These are phyloP conservation scores for Drosophila atroscutellata DNA, from an alignment of 2,888 invertebrate species.

Conservation along the genomic window DNA sequence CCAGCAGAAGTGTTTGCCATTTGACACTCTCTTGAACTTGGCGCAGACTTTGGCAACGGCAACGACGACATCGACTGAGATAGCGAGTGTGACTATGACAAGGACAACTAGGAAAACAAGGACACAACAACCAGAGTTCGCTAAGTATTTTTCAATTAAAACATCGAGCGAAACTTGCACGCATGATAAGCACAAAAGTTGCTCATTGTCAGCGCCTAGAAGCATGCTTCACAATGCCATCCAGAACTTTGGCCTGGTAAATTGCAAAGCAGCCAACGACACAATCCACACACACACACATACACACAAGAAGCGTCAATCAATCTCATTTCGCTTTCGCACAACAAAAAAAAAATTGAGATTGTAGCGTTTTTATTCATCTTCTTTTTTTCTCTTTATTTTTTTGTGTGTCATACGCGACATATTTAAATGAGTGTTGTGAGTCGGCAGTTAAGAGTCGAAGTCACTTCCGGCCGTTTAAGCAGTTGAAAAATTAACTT, in stretches of 20 bases:
- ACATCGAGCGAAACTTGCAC: slow-evolving; percentile 71
- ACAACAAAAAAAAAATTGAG: slow-evolving; percentile 65
- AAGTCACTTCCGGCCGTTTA: slow-evolving; percentile 69
- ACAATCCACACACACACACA: not conserved
- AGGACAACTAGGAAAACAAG: slow-evolving; percentile 19
- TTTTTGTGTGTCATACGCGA: slow-evolving; percentile 43
- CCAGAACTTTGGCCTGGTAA: slow-evolving; percentile 50
- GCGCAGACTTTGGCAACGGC: slow-evolving; percentile 18
- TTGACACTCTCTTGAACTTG: slow-evolving; percentile 72
- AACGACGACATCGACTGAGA: slow-evolving; percentile 9
- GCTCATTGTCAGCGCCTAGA: slow-evolving; percentile 73
- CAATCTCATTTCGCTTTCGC: slow-evolving; percentile 67
- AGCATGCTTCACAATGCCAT: slow-evolving; percentile 55
- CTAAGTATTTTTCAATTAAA: slow-evolving; percentile 80
- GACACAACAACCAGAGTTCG: slow-evolving; percentile 47
- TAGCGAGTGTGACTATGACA: slow-evolving; percentile 15
- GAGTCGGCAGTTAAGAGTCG: slow-evolving; percentile 9
- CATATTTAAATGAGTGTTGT: slow-evolving; percentile 76
- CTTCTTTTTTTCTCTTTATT: not conserved
- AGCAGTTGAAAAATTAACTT: slow-evolving; percentile 80
- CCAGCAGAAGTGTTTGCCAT: slow-evolving; percentile 58
- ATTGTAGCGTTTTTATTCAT: slow-evolving; percentile 24
- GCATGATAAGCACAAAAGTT: slow-evolving; percentile 76
- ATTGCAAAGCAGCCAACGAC: slow-evolving; percentile 23
- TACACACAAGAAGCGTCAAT: slow-evolving; percentile 55